Percentiles rank a stretch among this genome's conserved stretches.
These are phyloP conservation scores for rabbit (Oryctolagus cuniculus) DNA, from an alignment of 2,113 vertebrate species.

Conservation along the genomic window mOryCun1.1 NC_091441.1:16567001-16567500, in stretches of 20 bases:
- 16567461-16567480: background rate
- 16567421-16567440: background rate
- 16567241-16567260: background rate
- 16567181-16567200: background rate
- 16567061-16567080: background rate
- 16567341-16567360: background rate
- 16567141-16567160: background rate
- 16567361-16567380: background rate
- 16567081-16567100: background rate
- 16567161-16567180: background rate
- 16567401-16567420: background rate
- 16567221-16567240: background rate
- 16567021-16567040: background rate
- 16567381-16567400: conserved; percentile 36
- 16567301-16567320: background rate
- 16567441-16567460: background rate
- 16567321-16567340: conserved; percentile 28
- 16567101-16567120: background rate
- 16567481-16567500: background rate
- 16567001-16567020: background rate
- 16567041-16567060: background rate
- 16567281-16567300: background rate
- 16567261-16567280: background rate
- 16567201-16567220: background rate
- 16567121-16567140: rapidly evolving